Base-by-base conservation (phyloP, 2,797 vertebrate species). In the Sarcophilus harrisii region DNA sequence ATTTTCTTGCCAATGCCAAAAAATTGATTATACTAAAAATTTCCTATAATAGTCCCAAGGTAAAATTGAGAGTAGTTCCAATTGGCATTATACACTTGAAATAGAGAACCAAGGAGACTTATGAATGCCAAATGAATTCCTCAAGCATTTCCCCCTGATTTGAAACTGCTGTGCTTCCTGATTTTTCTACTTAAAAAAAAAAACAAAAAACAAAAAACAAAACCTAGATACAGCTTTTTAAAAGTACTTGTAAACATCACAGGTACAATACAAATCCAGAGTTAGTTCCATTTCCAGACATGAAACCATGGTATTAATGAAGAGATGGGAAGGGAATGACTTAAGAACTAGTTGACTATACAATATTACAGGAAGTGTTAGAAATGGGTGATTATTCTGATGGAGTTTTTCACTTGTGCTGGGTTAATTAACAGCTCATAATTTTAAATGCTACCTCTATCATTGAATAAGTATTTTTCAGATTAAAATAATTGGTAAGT, bases 1-100 rank as follows among this genome's bases (percentile, higher is more conserved):
- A 87, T 87, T 87, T 87, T 87, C 73, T 87, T 87, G 73, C 73
- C 73, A 45, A 87, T 87, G 38, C 38, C 73, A 87, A 87, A 87
- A 45, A 87, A 49, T n/a, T 87, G 38, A 49, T 87, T 87, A 87
- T 49, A 87, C 73, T 87, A 38, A 87, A 87, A 87, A 49, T 87
- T 87, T 87, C 73, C 13, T 45, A 49, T 73, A 87, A 27, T 87
- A 87, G 73, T 87, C 73, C 73, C 73, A 87, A 87, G 38, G 73
- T 87, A 87, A 87, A 87, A 87, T 9, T 87, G 73, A 38, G 62
- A 73, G n/a, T 49, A 87, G 45, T 87, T 87, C 73, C 73, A 87
- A 11, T 18, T 87, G 73, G 73, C 38, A 87, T 87, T 27, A 49
- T 87, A 11, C 3, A 87, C 21, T 87, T 45, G 73, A 87, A 87